These are phyloP conservation scores for Rhorus exstirpatorius DNA, from an alignment of 2,888 invertebrate species.

Conservation along the genomic window DNA sequence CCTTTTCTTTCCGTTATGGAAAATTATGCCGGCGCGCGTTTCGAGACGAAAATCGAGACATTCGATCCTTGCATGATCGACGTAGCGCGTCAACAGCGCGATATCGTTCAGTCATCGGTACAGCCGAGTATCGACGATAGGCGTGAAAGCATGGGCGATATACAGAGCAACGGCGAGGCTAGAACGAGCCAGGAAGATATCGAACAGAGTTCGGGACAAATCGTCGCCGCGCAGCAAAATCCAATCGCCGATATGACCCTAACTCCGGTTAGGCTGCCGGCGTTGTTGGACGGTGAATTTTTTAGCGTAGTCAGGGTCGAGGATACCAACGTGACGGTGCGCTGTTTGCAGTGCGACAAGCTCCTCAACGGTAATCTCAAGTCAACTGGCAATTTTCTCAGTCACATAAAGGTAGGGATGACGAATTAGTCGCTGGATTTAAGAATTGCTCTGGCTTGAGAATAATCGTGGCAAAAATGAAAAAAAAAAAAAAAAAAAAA, in stretches of 20 bases:
- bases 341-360: slow-evolving; percentile 84
- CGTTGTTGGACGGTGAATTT: slow-evolving; percentile 84
- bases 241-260: slow-evolving; percentile 75
- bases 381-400: slow-evolving; percentile 85
- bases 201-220: slow-evolving; percentile 71
- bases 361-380: slow-evolving; percentile 84
- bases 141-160: slow-evolving; percentile 67
- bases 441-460: no score
- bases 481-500: no score
- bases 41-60: slow-evolving; percentile 82
- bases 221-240: slow-evolving; percentile 78
- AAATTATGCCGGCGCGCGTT: slow-evolving; percentile 79
- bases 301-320: slow-evolving; percentile 84
- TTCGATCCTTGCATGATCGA: slow-evolving; percentile 83
- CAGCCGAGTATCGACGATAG: slow-evolving; percentile 72
- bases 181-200: slow-evolving; percentile 12
- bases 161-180: slow-evolving; percentile 75
- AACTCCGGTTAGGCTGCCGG: slow-evolving; percentile 84
- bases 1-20: slow-evolving; percentile 79
- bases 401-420: slow-evolving; percentile 84
- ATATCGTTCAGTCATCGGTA: slow-evolving; percentile 76
- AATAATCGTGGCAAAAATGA: no score
- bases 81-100: slow-evolving; percentile 75
- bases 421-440: background rate
- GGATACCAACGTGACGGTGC: slow-evolving; percentile 84